Percentiles rank a stretch among this genome's conserved stretches.
Evolutionary conservation across 2,113 vertebrate species (phyloP).

Genomic region (Callospermophilus lateralis): DNA sequence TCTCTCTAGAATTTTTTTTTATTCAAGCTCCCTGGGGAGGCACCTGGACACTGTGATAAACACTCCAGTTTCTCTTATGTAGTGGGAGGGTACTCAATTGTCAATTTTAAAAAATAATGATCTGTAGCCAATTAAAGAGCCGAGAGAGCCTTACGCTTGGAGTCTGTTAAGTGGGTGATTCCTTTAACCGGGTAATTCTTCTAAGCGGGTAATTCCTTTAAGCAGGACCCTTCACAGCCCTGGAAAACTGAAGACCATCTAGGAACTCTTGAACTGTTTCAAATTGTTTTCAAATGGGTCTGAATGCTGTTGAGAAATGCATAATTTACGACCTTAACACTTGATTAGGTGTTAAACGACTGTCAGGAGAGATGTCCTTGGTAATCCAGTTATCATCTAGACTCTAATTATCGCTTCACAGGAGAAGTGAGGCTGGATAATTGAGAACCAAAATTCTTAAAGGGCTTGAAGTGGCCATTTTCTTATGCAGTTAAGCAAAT

Average conservation of each 20-base stretch:
- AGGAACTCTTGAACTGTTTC: slow-evolving; percentile 83
- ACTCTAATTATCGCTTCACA: slow-evolving; percentile 85
- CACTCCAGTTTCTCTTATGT: background rate
- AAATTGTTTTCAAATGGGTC: slow-evolving; percentile 83
- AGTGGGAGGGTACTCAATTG: slow-evolving; percentile 11
- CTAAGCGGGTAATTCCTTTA: slow-evolving; percentile 77
- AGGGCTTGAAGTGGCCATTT: slow-evolving; percentile 81
- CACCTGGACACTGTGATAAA: background rate
- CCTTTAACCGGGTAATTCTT: slow-evolving; percentile 76
- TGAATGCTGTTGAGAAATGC: slow-evolving; percentile 84
- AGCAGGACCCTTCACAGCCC: slow-evolving; percentile 75
- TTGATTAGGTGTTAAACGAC: slow-evolving; percentile 86
- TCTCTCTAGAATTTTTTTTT: background rate
- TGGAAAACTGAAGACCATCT: slow-evolving; percentile 76
- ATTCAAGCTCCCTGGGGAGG: background rate
- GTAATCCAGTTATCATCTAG: slow-evolving; percentile 86
- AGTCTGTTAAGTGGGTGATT: slow-evolving; percentile 72
- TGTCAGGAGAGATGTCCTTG: slow-evolving; percentile 82
- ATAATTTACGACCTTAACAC: slow-evolving; percentile 84
- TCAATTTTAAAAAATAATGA: slow-evolving; percentile 74
- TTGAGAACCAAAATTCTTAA: slow-evolving; percentile 82
- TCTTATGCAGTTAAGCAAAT: slow-evolving; percentile 80
- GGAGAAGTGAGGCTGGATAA: slow-evolving; percentile 76
- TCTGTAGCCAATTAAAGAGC: slow-evolving; percentile 70
- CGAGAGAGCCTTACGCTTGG: background rate